Base-by-base conservation (phyloP, 2,888 invertebrate genomes). In the Rhamphomyia laevipes region DNA sequence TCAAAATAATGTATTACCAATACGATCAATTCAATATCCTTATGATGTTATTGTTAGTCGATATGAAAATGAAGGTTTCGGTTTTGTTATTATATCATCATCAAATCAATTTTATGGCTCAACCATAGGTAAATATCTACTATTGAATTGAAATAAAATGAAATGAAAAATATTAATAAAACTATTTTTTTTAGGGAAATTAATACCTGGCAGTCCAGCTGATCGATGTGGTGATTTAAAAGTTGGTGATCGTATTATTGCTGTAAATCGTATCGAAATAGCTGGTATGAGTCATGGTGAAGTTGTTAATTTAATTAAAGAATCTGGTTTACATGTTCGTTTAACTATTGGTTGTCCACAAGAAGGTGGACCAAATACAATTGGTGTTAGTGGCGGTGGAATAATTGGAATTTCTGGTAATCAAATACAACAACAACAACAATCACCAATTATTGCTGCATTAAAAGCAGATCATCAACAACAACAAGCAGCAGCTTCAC, bases 1-100 rank as follows among this genome's bases (percentile, higher is more conserved):
- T 16, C 67, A 61, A 55, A 51, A 55, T 58, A 10, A 10, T 7
- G 35, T 10, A 35, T 54, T 53, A 35, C 55, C 13, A 58, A 55
- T 47, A 23, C 58, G 44, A 15, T 50, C 57, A 6, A 44, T 58
- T 17, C 63, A 62, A 9, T 70, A 67, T 63, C 91, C 94, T 0
- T 94, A 94, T 62, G 93, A 96, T 71, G 92, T 97, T 5, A 86
- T 88, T 2, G 89, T 97, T 2, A 84, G 84, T 52, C 76, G 95
- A 46, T 81, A 82, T 65, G 94, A 95, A 62, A 89, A 85, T 56
- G 97, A 99, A 70, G 97, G 97, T 5, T 99, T 99, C 68, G 99
- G 99, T 12, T 99, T 99, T 71, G 96, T 97, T 44, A 95, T 99
- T 58, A 96, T 97, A 60, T 95, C 96, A 0, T 92, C 92, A 6